Conservation (phyloP, 1,140 invertebrate genomes). For the Orius laevigatus region DNA sequence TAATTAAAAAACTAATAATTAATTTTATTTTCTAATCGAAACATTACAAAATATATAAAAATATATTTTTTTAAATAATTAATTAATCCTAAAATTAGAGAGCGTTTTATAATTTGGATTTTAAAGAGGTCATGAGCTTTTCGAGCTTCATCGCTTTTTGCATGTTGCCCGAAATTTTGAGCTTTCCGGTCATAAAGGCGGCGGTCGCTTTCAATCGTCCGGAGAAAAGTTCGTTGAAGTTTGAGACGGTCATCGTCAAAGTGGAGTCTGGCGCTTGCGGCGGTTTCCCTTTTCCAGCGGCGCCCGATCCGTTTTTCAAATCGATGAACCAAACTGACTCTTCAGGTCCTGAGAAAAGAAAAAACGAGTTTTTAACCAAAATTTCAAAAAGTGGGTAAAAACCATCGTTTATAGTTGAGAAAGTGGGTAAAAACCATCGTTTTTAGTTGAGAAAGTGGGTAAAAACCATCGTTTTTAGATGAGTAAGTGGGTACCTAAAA, state of each 20-base stretch:
- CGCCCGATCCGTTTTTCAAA: constrained; percentile 69
- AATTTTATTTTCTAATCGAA: too few species aligned
- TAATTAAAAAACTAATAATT: too few species aligned
- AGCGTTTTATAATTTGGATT: constrained; percentile 38
- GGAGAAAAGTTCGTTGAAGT: constrained; percentile 63
- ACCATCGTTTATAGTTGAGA: too few species aligned
- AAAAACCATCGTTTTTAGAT: too few species aligned
- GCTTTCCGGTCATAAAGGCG: constrained; percentile 91
- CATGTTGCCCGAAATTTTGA: constrained; percentile 87
- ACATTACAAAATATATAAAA: too few species aligned
- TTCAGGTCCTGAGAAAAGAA: constrained; percentile 31
- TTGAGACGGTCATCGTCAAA: constrained; percentile 63
- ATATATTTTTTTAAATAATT: too few species aligned
- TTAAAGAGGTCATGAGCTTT: constrained; percentile 75
- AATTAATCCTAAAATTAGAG: too few species aligned
- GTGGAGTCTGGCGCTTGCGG: constrained; percentile 57
- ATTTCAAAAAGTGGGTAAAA: too few species aligned
- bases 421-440: too few species aligned
- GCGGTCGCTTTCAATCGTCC: constrained; percentile 76
- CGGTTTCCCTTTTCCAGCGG: constrained; percentile 60
- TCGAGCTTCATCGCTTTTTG: constrained; percentile 92
- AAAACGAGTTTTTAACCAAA: too few species aligned
- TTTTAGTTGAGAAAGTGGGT: too few species aligned
- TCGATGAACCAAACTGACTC: constrained; percentile 75
- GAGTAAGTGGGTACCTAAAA: too few species aligned